Base-by-base conservation (phyloP, 2,113 vertebrate genomes). In the Paramormyrops kingsleyae region DNA sequence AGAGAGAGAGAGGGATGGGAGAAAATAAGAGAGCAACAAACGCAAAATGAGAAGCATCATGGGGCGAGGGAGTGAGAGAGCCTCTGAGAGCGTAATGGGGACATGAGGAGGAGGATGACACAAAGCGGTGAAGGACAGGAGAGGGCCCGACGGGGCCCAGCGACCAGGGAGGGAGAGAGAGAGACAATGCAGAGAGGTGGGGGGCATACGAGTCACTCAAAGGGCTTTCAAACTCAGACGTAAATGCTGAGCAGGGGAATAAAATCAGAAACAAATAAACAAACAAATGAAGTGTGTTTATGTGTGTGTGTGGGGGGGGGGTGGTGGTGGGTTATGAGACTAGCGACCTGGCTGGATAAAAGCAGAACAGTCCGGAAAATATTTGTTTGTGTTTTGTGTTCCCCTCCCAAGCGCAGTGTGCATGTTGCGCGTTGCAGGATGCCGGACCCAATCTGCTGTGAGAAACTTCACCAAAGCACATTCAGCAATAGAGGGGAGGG, bases 51-150 rank as follows among this genome's bases (percentile, higher is more conserved):
- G 89, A 13, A 92, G 92, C 91, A 94, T 92, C 88, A 94, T 94
- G 93, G 94, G 74, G 95, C 86, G 92, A 93, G 93, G 90, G 88
- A 91, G 39, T 46, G 83, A 84, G 44, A 84, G 44, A 84, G 83
- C 13, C 35, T 77, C 74, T 77, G 74, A 39, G 50, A 53, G 85
- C 2, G 10, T 52, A 87, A 85, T 49, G 83, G 47, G 50, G 85
- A 87, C 49, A 56, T 47, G 50, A 49, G 85, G 27, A 87, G 85
- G 50, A 19, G 27, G 85, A 53, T 19, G 50, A 52, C 24, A 53
- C 24, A 87, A 53, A 87, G 31, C 27, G 15, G 6, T 53, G 85
- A 53, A 87, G 85, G 85, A 87, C 85, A 15, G 12, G 10, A 49
- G 46, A 47, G 83, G 15, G 10, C 35, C 31, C 6, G 35, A n/a